Evolutionary conservation across 2,888 invertebrate genomes (phyloP), one percentile per base, ranked within the genome.

Genomic region (Platycheirus albimanus): DNA sequence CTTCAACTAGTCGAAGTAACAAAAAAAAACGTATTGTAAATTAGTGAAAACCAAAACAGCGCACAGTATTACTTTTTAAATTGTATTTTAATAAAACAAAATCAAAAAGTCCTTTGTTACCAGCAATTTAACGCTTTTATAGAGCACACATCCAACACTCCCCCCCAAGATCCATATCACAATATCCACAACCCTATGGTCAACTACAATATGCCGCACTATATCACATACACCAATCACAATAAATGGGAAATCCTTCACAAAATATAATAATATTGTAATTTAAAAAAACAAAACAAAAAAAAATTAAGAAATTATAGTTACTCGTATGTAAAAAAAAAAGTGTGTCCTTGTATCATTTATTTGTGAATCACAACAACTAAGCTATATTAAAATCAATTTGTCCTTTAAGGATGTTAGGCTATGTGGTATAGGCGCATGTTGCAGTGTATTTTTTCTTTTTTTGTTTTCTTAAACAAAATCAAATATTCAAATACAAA

Each of bases 391-490:
- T 13, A n/a, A 43, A 13, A 52, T 15, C 19, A 58, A 28, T 11
- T 49, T 43, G 19, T 56, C 49, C 20, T 67, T 49, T 56, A 67
- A 54, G 67, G 66, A 74, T 64, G 13, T 64, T 84, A 84, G 72
- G 84, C 74, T 69, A 84, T 74, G 84, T 84, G 79, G 84, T 84
- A 83, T 83, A 83, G 83, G 78, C 78, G 79, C 84, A 84, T 79
- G 78, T 79, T 84, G 84, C 84, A 74, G 84, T 66, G 69, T 78
- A n/a, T n/a, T n/a, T n/a, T n/a, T n/a, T n/a, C n/a, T n/a, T n/a
- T n/a, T n/a, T n/a, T n/a, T n/a, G n/a, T n/a, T n/a, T n/a, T n/a
- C n/a, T n/a, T 66, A 52, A 36, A 66, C 17, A 61, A 51, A 38
- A 30, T 11, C 1, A 20, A 24, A 17, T n/a, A 10, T 24, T 8